Evolutionary conservation across 2,888 invertebrate species (phyloP).

Genomic region (Meteorus colon): DNA sequence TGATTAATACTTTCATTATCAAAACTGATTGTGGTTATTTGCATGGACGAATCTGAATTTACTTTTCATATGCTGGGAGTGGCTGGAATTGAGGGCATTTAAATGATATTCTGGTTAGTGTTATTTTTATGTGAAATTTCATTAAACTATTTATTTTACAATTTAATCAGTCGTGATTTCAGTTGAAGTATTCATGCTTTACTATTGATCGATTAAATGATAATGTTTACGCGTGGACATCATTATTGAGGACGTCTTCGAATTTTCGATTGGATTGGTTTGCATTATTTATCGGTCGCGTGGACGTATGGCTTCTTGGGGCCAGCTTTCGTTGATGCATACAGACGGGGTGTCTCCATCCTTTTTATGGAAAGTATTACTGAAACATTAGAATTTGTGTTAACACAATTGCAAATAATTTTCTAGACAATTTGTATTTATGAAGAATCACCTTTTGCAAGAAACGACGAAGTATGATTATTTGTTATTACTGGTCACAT

Average conservation of each 20-base stretch:
- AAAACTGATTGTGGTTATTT: too few species aligned
- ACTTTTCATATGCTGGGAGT: too few species aligned
- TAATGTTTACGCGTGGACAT: constrained; percentile 70
- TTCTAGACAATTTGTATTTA: too few species aligned
- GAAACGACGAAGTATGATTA: constrained; percentile 86
- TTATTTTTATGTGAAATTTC: not conserved
- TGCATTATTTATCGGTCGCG: constrained; percentile 70
- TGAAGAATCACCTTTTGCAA: constrained; percentile 75
- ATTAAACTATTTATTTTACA: constrained; percentile 8
- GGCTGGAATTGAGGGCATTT: too few species aligned
- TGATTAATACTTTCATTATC: too few species aligned
- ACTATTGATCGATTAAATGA: not conserved
- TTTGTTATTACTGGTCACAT: constrained; percentile 84
- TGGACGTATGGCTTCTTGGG: constrained; percentile 73
- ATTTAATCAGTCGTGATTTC: not conserved
- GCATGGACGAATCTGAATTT: too few species aligned
- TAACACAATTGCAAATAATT: constrained; percentile 7
- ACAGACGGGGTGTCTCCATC: constrained; percentile 79
- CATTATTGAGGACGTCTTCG: constrained; percentile 75
- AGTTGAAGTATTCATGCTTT: not conserved
- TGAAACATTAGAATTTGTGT: constrained; percentile 56
- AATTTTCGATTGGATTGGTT: constrained; percentile 74
- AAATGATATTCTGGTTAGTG: too few species aligned
- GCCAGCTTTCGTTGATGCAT: constrained; percentile 75
- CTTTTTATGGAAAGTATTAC: constrained; percentile 83